A percentile compares a stretch with the other conserved stretches of the same genome.
phyloP scores from a whole-genome alignment of 2,888 invertebrate species.

The Diogma glabrata region DNA sequence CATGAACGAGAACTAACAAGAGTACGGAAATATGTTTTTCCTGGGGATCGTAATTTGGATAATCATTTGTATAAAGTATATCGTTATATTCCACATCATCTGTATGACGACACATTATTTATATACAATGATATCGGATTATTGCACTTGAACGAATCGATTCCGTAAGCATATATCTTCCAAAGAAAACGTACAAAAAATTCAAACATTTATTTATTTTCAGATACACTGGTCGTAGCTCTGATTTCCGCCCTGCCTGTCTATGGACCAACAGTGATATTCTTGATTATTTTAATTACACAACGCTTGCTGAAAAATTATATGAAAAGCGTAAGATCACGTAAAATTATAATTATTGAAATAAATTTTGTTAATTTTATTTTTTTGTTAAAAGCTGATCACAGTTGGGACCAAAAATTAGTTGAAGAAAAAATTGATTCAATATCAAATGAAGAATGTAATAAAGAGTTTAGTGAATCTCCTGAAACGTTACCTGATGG shows the following conservation, averaged over 20 bases:
- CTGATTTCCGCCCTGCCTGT: not conserved
- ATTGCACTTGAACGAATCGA: not conserved
- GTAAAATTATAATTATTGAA: too few relatives aligned
- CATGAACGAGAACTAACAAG: not conserved
- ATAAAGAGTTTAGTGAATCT: not conserved
- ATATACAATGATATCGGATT: not conserved
- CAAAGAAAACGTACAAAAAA: too few relatives aligned
- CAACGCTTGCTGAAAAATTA: not conserved
- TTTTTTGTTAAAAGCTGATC: too few relatives aligned
- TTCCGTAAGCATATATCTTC: too few relatives aligned
- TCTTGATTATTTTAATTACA: not conserved
- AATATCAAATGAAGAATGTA: not conserved
- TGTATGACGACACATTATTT: not conserved
- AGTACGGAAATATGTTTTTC: not conserved
- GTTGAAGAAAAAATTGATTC: not conserved
- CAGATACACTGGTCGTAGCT: not conserved
- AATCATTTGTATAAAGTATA: not conserved
- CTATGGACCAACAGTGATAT: not conserved
- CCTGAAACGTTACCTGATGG: not conserved
- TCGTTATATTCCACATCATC: not conserved
- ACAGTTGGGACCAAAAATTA: not conserved
- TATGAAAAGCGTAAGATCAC: too few relatives aligned
- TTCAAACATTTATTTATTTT: too few relatives aligned
- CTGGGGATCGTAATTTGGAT: not conserved
- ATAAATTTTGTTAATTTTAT: too few relatives aligned